Evolutionary conservation across 2,888 invertebrate species (phyloP).

Genomic region (Aphrophora alni): DNA sequence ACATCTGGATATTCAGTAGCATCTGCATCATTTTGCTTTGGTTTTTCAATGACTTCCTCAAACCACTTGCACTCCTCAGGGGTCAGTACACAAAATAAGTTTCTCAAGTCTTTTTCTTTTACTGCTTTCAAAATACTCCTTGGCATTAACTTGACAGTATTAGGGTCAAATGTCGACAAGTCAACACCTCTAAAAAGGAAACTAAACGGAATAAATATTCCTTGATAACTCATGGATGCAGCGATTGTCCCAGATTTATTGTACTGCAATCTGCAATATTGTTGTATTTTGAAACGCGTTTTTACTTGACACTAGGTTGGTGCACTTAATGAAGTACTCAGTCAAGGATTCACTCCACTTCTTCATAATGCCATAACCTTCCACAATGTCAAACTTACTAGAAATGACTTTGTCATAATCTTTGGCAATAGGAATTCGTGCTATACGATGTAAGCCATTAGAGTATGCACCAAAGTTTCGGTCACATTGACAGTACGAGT

Average conservation of each 20-base stretch:
- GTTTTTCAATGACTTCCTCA: too few relatives aligned
- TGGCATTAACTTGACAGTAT: not conserved
- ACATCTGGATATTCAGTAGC: too few relatives aligned
- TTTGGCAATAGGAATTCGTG: not conserved
- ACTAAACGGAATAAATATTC: not conserved
- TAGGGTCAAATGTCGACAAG: not conserved
- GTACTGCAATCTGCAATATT: not conserved
- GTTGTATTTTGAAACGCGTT: not conserved
- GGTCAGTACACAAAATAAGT: not conserved
- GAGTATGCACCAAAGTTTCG: constrained; percentile 24
- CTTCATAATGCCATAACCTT: constrained; percentile 7
- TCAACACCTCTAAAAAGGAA: not conserved
- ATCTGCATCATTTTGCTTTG: too few relatives aligned
- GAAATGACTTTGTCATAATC: constrained; percentile 18
- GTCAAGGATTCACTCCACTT: not conserved
- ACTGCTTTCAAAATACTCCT: not conserved
- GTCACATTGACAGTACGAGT: constrained; percentile 17
- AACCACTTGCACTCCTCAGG: not conserved
- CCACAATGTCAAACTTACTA: not conserved
- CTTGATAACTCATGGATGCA: not conserved
- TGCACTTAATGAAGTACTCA: not conserved
- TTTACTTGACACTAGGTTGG: not conserved
- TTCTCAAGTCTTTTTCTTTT: not conserved
- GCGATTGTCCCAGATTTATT: not conserved
- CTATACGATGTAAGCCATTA: constrained; percentile 18